Base-by-base conservation (phyloP, 2,797 vertebrate genomes). In the Thripadectes ignobilis region DNA sequence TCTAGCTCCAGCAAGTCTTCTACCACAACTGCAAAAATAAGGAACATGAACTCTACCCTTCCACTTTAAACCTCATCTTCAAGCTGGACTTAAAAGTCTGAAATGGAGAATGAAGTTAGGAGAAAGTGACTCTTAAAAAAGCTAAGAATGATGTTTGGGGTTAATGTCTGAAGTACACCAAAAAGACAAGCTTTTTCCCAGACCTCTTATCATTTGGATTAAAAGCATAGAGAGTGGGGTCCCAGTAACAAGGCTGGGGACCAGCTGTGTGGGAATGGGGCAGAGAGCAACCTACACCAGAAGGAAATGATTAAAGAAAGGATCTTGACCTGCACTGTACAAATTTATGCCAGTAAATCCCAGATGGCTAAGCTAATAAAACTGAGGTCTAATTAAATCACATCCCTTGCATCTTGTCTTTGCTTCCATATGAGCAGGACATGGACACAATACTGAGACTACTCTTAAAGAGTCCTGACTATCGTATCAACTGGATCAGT, bases 351-450 rank as follows among this genome's bases (percentile, higher is more conserved):
- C 95, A 94, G 91, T 81, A 96, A 95, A 89, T 92, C 93, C 82
- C 95, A 96, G 87, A 95, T 91, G 95, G 92, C 58, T 94, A 94
- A 89, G 29, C 51, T 91, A 97, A 97, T 96, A 96, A 97, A 96
- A 83, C 6, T 63, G 93, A 91, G 82, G 76, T 77, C 93, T 92
- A 96, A 97, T 96, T 96, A 97, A 96, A 94, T 78, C 95, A 91
- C 92, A 93, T 93, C 95, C 82, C 87, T 93, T 88, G 95, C 87
- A 93, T 96, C 93, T 94, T 89, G 91, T 92, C 92, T 92, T 89
- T 91, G 81, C 76, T 92, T 91, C 89, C 91, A 89, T 85, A 85
- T 73, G 76, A 89, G 38, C 26, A 83, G 43, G 72, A 84, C 92
- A 91, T 2, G 27, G 36, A 75, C 46, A 74, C 43, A 91, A 83